Evolutionary conservation across 2,888 invertebrate species (phyloP).

Genomic region (Heliconius aoede): DNA sequence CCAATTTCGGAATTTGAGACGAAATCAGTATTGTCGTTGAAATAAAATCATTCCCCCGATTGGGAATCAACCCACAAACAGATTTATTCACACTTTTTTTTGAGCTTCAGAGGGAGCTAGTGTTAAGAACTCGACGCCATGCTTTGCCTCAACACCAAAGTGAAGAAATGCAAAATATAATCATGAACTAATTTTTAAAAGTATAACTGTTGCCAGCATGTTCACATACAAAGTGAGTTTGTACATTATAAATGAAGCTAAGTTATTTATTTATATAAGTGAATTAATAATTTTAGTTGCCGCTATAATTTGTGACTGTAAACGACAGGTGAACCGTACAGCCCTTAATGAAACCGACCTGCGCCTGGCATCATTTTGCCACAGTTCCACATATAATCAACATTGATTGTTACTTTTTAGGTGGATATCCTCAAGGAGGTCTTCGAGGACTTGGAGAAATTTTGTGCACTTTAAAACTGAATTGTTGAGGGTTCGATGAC

Average conservation of each 20-base stretch:
- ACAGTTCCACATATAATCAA: conserved; percentile 19
- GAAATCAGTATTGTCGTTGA: background rate
- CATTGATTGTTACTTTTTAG: background rate
- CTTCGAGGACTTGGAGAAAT: too few species aligned
- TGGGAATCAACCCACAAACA: background rate
- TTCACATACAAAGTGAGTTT: background rate
- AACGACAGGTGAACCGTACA: conserved; percentile 15
- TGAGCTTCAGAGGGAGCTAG: too few species aligned
- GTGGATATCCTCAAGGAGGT: background rate
- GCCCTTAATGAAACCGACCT: conserved; percentile 35
- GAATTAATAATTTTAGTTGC: conserved; percentile 2
- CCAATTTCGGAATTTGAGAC: too few species aligned
- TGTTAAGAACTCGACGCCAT: too few species aligned
- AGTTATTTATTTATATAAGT: conserved; percentile 1
- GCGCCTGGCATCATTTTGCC: conserved; percentile 24
- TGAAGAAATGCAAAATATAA: background rate
- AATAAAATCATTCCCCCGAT: background rate
- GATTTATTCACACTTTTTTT: too few species aligned
- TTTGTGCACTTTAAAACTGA: too few species aligned
- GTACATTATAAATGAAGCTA: conserved; percentile 4
- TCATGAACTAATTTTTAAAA: too few species aligned
- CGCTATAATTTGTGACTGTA: conserved; percentile 20
- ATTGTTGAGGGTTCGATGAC: background rate
- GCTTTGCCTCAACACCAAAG: too few species aligned
- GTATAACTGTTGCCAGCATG: background rate